A percentile compares a stretch with the other conserved stretches of the same genome.
phyloP scores from a whole-genome alignment of 2,113 vertebrate species.

The Protomyctophum bolini region DNA sequence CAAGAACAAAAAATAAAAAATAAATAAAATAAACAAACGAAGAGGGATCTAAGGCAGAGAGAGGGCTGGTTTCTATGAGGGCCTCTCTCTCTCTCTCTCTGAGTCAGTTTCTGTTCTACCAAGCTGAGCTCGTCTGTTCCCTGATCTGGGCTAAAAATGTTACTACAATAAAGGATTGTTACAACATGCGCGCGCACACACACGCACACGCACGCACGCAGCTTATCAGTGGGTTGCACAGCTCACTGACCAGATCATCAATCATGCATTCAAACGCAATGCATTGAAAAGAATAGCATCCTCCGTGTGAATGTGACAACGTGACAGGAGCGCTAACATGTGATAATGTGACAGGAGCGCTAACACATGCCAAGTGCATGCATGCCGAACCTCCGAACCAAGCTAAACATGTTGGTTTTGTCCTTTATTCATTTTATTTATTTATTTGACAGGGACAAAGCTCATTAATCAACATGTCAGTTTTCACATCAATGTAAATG shows the following conservation, averaged over 20 bases:
- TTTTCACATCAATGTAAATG: too few relatives aligned
- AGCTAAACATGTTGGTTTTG: slow-evolving; percentile 9
- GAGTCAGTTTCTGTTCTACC: slow-evolving; percentile 46
- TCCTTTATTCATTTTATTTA: too few relatives aligned
- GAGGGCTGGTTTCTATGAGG: slow-evolving; percentile 12
- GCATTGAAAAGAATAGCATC: slow-evolving; percentile 32
- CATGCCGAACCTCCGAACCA: slow-evolving; percentile 29
- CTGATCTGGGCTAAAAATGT: slow-evolving; percentile 61
- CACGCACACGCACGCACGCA: slow-evolving; percentile 13
- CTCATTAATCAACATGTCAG: too few relatives aligned
- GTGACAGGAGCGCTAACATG: slow-evolving; percentile 19
- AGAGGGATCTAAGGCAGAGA: background rate
- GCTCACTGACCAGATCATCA: slow-evolving; percentile 56
- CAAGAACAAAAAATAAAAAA: too few relatives aligned
- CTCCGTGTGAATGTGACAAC: slow-evolving; percentile 32
- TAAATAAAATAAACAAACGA: too few relatives aligned
- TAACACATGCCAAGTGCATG: slow-evolving; percentile 25
- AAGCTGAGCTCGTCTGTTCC: slow-evolving; percentile 32
- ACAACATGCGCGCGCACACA: slow-evolving; percentile 12
- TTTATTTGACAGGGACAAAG: too few relatives aligned
- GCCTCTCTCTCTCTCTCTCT: slow-evolving; percentile 16
- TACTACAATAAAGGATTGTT: too few relatives aligned
- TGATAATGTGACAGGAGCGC: slow-evolving; percentile 8
- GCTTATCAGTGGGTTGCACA: slow-evolving; percentile 20
- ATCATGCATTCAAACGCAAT: slow-evolving; percentile 56